phyloP scores from a whole-genome alignment of 2,113 vertebrate genomes.

The Gorilla gorilla region DNA sequence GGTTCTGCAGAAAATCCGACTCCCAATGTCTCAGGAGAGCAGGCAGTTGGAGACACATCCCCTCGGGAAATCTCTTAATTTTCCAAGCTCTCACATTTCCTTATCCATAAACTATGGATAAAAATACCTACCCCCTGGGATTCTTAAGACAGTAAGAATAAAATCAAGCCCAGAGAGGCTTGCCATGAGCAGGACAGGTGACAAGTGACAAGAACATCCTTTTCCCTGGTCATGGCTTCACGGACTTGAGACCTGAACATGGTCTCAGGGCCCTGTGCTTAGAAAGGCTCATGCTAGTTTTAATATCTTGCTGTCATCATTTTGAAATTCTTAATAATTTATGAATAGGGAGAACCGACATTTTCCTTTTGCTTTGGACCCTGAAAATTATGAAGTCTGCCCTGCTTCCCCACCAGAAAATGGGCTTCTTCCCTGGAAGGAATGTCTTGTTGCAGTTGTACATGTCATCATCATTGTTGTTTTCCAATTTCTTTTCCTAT shows the following conservation, averaged over 20 bases:
- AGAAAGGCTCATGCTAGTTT: background rate
- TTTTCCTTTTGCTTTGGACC: no score
- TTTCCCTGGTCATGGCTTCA: background rate
- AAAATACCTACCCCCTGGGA: background rate
- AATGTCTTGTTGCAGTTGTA: background rate
- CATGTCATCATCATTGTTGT: rapidly evolving
- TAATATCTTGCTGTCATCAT: background rate
- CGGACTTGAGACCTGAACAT: rapidly evolving
- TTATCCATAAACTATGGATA: background rate
- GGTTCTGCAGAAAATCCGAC: background rate
- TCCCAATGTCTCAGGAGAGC: background rate
- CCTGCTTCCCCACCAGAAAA: background rate
- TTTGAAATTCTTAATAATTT: background rate
- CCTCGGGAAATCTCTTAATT: background rate
- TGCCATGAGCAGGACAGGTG: background rate
- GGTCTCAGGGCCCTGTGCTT: background rate
- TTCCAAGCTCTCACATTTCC: background rate
- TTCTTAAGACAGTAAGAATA: background rate
- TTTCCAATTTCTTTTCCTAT: background rate
- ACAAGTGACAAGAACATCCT: background rate
- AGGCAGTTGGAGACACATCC: background rate
- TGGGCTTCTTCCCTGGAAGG: rapidly evolving
- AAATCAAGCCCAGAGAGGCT: background rate
- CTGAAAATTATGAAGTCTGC: background rate
- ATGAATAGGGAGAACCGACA: background rate